Evolutionary conservation across 2,888 invertebrate species (phyloP), one percentile per base, ranked within the genome.

Genomic region (Mimas tiliae): DNA sequence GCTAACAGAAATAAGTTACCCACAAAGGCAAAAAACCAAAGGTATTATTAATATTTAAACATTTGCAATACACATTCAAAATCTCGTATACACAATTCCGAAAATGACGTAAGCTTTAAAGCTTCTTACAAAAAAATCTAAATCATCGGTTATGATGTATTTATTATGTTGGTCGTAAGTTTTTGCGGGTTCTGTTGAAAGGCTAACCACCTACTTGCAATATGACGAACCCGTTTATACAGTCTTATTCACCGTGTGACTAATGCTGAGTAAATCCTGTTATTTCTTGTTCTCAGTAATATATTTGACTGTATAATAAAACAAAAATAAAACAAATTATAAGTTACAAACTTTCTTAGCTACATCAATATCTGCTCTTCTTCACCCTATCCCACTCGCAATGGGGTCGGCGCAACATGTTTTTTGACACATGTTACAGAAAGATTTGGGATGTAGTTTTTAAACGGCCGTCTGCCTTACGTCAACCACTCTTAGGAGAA

Each of bases 111-210:
- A n/a, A 19, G 42, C 19, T 12, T 21, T 19, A 34, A 42, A 19
- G 19, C 38, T 58, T 11, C 38, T 38, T 6, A n/a, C 33, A n/a
- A 53, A 27, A 27, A 27, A 8, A 34, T 16, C 4, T 16, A 38
- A 16, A 34, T 34, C 34, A 33, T 34, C 38, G 16, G 19, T 19
- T 42, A 12, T 16, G 9, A 12, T 16, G 12, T 58, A 12, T 16
- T 34, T n/a, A 42, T 6, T 58, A 58, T 19, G 38, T 42, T 42
- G 38, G 38, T 19, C 38, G 38, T 58, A 42, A 42, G 58, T 58
- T 58, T 58, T 58, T 58, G 58, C 38, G 38, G 42, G 34, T 19
- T 19, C 19, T 42, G 58, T 58, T 38, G 38, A 58, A 58, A 58
- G 38, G 55, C 16, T 33, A 55, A 27, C 27, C 55, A 42, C 58